Base-by-base conservation (phyloP, 1,140 invertebrate species). In the Epicauta chinensis region DNA sequence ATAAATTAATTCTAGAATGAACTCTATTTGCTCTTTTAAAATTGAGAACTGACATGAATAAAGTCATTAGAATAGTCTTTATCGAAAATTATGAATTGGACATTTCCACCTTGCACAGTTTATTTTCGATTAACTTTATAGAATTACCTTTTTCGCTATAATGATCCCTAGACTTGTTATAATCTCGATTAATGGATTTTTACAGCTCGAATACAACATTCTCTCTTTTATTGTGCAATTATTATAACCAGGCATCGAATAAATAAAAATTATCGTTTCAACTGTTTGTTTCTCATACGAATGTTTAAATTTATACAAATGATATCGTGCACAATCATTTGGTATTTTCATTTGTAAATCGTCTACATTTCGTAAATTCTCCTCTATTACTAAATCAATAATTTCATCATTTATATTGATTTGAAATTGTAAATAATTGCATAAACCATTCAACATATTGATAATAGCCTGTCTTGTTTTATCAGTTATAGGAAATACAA, bases 191-290 rank as follows among this genome's bases (percentile, higher is more conserved):
- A 98, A 79, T 13, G 91, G 87, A 56, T 81, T 86, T 75, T 97
- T 97, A 70, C 93, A 97, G 60, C 93, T 96, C 1, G 94, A 97
- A 74, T 98, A 98, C 61, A 98, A 76, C 95, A 98, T 98, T 61
- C 94, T 78, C 72, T 98, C 93, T 71, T 95, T 96, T 54, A 98
- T 91, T 52, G 90, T 84, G 66, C 91, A 95, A 39, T 77, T 86
- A 23, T 7, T 23, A 70, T 94, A 96, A 6, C 92, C 93, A 14
- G 94, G 94, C 91, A 97, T 97, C 9, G 92, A 95, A 73, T 98
- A 98, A 62, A 98, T 91, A 71, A 98, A 98, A 39, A 98, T 85
- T 88, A 70, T 95, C 90, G 45, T 92, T 91, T 23, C 23, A 23
- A 23, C 23, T 23, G 23, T 3, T 7, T 23, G 23, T 5, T 23